phyloP scores from a whole-genome alignment of 2,113 vertebrate genomes.

The Gallinago undulata region DNA sequence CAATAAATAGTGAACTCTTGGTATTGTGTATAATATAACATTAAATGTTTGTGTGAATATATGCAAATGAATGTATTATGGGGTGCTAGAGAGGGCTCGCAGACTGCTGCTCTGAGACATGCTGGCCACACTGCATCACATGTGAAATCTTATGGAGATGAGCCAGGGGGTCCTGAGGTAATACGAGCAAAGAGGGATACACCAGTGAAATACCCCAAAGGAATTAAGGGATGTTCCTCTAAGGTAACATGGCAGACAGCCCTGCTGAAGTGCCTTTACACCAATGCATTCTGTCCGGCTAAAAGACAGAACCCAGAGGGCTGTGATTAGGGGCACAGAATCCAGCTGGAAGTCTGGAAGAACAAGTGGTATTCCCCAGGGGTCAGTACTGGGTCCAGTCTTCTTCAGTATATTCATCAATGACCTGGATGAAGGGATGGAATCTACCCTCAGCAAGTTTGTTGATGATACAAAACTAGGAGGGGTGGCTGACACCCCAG shows the following conservation, averaged over 20 bases:
- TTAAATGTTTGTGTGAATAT: neutral
- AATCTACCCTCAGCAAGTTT: no score
- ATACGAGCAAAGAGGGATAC: neutral
- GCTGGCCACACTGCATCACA: neutral
- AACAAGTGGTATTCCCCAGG: no score
- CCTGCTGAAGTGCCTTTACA: neutral
- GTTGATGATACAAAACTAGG: no score
- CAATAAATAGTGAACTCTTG: neutral
- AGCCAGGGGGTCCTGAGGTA: neutral
- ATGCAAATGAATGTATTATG: neutral
- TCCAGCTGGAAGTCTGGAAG: no score
- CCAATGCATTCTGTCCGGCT: no score
- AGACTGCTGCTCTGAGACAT: neutral
- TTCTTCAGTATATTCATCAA: no score
- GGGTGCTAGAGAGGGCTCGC: neutral
- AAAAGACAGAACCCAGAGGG: no score
- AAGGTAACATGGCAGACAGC: neutral
- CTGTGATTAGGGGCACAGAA: no score
- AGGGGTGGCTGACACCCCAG: no score
- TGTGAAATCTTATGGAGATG: neutral
- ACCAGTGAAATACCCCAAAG: neutral
- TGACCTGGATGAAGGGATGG: no score
- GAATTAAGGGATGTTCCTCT: neutral
- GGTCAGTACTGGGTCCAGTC: no score
- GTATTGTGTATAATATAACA: neutral